Conservation (phyloP, 64 coral and sea anemone species). For the Porites australiensis region DNA sequence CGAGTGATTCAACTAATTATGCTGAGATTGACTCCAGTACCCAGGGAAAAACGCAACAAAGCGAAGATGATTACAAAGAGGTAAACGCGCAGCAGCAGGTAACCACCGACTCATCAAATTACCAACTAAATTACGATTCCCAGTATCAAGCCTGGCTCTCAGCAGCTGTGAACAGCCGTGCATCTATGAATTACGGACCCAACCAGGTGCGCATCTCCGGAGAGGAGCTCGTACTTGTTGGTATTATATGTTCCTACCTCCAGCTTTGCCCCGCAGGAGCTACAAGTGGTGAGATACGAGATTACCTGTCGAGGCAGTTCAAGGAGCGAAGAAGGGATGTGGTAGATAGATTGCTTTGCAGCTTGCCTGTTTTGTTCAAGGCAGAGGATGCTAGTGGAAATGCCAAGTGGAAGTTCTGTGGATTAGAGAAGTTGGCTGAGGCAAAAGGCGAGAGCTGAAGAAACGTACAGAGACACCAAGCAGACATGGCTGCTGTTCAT, state of each 20-base stretch:
- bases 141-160: conserved; percentile 3
- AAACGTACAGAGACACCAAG: no score
- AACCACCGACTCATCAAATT: background rate
- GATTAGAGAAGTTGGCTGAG: conserved; percentile 53
- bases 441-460: background rate
- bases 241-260: conserved; percentile 83
- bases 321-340: conserved; percentile 49
- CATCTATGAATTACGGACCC: background rate
- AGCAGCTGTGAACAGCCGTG: background rate
- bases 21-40: no score
- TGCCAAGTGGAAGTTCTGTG: conserved; percentile 81
- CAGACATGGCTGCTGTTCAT: background rate
- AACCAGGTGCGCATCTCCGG: conserved; percentile 59
- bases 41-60: no score
- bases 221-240: conserved; percentile 75
- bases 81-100: background rate
- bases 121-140: background rate
- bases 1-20: no score
- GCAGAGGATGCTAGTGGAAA: conserved; percentile 42
- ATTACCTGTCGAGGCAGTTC: conserved; percentile 71
- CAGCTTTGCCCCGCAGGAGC: conserved; percentile 79
- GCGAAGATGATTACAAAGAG: background rate
- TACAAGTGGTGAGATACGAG: conserved; percentile 73
- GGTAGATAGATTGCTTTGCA: conserved; percentile 61
- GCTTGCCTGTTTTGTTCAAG: conserved; percentile 79